Conservation (phyloP, 2,113 vertebrate species). For the Anhinga rufa region DNA sequence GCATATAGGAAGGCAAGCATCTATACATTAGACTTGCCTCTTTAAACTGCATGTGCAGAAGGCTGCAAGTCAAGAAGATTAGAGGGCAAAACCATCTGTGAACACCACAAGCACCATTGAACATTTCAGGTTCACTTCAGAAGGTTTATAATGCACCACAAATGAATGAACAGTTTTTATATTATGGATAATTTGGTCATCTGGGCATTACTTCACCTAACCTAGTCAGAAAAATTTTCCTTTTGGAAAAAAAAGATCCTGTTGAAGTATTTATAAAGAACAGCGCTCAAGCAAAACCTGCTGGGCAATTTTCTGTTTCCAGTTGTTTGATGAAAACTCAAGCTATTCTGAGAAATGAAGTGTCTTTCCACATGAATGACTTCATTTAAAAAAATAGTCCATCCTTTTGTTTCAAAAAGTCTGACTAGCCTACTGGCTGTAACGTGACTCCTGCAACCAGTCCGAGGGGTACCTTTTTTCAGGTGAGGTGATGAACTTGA, state of each 20-base stretch:
- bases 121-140: background rate
- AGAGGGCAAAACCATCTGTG: background rate
- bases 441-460: background rate
- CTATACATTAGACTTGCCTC: background rate
- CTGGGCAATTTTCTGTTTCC: background rate
- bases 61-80: background rate
- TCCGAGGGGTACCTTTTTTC: background rate
- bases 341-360: background rate
- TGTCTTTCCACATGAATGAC: background rate
- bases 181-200: background rate
- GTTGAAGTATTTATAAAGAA: background rate
- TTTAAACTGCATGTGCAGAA: background rate
- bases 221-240: background rate
- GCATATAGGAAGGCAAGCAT: background rate
- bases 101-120: background rate
- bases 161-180: background rate
- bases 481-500: background rate
- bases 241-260: background rate
- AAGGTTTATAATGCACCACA: background rate
- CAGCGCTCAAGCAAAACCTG: background rate
- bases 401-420: background rate
- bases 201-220: background rate
- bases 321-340: background rate
- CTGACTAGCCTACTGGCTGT: background rate
- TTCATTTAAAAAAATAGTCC: background rate